Evolutionary conservation across 2,888 invertebrate species (phyloP).

Genomic region (Malachius bipustulatus): DNA sequence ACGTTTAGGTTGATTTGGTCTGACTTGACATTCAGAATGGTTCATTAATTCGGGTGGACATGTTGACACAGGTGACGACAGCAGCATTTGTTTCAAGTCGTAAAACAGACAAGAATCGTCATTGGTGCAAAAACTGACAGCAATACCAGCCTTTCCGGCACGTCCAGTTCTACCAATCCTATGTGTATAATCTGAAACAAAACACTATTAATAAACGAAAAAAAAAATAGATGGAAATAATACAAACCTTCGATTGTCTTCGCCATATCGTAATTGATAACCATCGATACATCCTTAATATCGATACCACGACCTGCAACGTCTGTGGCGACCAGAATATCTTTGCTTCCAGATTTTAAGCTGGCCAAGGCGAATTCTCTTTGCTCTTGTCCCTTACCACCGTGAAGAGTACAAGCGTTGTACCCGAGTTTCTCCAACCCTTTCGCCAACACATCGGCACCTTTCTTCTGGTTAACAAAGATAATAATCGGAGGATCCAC

Average conservation of each 20-base stretch:
- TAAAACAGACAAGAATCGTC: constrained; percentile 93
- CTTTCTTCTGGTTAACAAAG: constrained; percentile 99
- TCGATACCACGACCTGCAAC: constrained; percentile 99
- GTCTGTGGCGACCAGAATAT: constrained; percentile 97
- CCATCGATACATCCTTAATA: constrained; percentile 97
- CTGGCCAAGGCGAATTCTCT: constrained; percentile 96
- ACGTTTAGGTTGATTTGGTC: constrained; percentile 91
- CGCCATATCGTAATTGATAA: constrained; percentile 99
- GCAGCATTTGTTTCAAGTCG: constrained; percentile 86
- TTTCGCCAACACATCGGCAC: constrained; percentile 94
- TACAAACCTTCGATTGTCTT: constrained; percentile 81
- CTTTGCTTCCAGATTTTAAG: constrained; percentile 90
- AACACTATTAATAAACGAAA: constrained; percentile 4
- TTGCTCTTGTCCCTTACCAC: constrained; percentile 99
- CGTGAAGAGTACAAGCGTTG: constrained; percentile 94
- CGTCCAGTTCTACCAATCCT: constrained; percentile 98
- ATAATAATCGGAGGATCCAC: constrained; percentile 97
- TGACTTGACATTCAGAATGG: constrained; percentile 97
- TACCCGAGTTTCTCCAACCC: constrained; percentile 93
- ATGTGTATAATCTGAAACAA: constrained; percentile 73
- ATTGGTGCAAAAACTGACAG: constrained; percentile 93
- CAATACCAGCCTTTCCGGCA: constrained; percentile 94
- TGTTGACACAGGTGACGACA: constrained; percentile 81
- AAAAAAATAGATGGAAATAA: constrained; percentile 1
- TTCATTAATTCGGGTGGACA: constrained; percentile 96